A percentile compares a stretch with the other conserved stretches of the same genome.
phyloP scores from a whole-genome alignment of 2,797 vertebrate species.

The Urocyon cinereoargenteus region DNA sequence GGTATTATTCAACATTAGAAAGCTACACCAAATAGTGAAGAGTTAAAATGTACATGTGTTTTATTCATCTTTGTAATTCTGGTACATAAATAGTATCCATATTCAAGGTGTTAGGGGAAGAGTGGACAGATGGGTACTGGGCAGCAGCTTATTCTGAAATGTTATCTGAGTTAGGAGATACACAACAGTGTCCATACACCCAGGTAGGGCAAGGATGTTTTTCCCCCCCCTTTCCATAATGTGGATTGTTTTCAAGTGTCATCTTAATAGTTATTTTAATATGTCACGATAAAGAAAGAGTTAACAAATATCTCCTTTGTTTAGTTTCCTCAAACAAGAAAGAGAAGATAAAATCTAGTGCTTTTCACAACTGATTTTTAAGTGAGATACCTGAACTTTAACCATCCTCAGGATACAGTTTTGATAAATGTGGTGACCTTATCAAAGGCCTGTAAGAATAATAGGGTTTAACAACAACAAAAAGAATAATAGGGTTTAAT shows the following conservation, averaged over 20 bases:
- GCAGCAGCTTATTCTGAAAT: not conserved
- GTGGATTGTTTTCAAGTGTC: not conserved
- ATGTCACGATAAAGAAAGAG: not conserved
- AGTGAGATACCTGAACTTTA: slow-evolving; percentile 16
- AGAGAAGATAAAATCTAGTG: not conserved
- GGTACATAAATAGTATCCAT: not conserved
- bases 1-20: not conserved
- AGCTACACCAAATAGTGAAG: not conserved
- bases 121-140: not conserved
- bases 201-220: not conserved
- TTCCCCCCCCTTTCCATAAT: not conserved
- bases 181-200: accelerated
- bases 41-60: not conserved
- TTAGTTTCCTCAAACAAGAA: not conserved
- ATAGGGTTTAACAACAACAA: not conserved
- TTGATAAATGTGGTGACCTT: not conserved
- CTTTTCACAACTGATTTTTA: not conserved
- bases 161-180: not conserved
- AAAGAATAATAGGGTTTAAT: not conserved
- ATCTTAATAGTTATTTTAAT: slow-evolving; percentile 21
- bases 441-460: not conserved
- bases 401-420: not conserved
- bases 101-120: not conserved
- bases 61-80: not conserved
- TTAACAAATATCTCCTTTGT: not conserved